phyloP scores from a whole-genome alignment of 2,797 vertebrate genomes.

The Dicrostonyx torquatus region DNA sequence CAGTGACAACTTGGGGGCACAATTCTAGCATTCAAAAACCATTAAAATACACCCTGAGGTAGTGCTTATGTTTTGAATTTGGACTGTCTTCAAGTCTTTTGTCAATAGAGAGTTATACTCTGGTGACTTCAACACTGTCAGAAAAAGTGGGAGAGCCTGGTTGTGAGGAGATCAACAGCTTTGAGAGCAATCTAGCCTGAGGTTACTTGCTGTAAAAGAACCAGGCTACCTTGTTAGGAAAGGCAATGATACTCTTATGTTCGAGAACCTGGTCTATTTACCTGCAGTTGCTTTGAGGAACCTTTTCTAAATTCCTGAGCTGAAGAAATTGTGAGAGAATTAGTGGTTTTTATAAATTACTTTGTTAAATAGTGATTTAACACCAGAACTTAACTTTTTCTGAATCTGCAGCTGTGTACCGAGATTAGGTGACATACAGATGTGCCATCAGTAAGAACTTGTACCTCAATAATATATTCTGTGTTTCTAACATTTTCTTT shows the following conservation, averaged over 20 bases:
- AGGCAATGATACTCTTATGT: background rate
- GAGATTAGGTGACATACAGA: background rate
- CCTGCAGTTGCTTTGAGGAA: slow-evolving; percentile 17
- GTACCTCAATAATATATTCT: background rate
- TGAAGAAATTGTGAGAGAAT: slow-evolving; percentile 12
- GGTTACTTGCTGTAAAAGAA: background rate
- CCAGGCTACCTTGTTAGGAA: background rate
- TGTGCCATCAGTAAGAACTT: background rate
- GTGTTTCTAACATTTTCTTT: slow-evolving; percentile 30
- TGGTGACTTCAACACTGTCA: background rate
- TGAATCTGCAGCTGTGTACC: background rate
- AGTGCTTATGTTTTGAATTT: slow-evolving; percentile 30
- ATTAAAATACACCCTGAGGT: background rate
- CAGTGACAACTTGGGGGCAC: background rate
- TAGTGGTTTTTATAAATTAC: slow-evolving; percentile 32
- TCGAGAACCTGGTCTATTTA: background rate
- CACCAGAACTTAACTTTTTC: background rate
- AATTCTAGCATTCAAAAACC: background rate
- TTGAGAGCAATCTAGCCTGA: slow-evolving; percentile 26
- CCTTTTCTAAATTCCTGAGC: slow-evolving; percentile 34
- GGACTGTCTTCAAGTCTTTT: background rate
- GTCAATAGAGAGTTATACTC: background rate
- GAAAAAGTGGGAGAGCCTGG: slow-evolving; percentile 23
- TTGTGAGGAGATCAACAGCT: slow-evolving; percentile 11
- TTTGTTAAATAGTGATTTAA: background rate